phyloP scores from a whole-genome alignment of 1,140 invertebrate genomes.

The Drosophila navojoa region DNA sequence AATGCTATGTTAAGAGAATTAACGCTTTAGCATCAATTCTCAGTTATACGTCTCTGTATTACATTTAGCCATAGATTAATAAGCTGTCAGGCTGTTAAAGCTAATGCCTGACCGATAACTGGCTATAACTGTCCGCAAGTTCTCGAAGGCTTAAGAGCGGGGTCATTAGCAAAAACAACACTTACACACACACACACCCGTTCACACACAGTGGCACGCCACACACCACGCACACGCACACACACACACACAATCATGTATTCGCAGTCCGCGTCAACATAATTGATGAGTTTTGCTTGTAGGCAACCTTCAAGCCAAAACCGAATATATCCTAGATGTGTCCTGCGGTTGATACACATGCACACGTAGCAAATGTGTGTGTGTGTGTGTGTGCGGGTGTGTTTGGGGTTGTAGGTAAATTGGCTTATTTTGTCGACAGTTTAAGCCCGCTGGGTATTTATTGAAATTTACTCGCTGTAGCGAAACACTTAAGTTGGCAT shows the following conservation, averaged over 20 bases:
- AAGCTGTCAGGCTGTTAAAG: background rate
- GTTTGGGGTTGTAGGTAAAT: conserved; percentile 55
- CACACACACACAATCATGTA: conserved; percentile 20
- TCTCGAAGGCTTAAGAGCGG: conserved; percentile 16
- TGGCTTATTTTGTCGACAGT: conserved; percentile 80
- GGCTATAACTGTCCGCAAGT: conserved; percentile 10
- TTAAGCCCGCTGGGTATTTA: conserved; percentile 72
- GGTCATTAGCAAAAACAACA: conserved; percentile 62
- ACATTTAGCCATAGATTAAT: too few relatives aligned
- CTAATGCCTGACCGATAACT: background rate
- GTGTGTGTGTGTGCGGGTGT: conserved; percentile 19
- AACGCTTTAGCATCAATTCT: too few relatives aligned
- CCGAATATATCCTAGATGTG: conserved; percentile 49
- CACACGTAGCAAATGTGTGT: conserved; percentile 21
- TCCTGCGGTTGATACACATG: conserved; percentile 48
- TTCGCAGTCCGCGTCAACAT: conserved; percentile 67
- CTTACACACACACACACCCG: background rate
- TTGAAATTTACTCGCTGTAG: conserved; percentile 78
- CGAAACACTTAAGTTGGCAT: conserved; percentile 72
- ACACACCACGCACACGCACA: too few relatives aligned
- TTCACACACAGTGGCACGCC: too few relatives aligned
- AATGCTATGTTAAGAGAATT: too few relatives aligned
- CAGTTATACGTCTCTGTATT: too few relatives aligned
- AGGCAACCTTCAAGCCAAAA: conserved; percentile 47
- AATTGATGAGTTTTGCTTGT: conserved; percentile 75